These are phyloP conservation scores for Lobophora halterata DNA, from an alignment of 2,888 invertebrate genomes.

Conservation along the genomic window DNA sequence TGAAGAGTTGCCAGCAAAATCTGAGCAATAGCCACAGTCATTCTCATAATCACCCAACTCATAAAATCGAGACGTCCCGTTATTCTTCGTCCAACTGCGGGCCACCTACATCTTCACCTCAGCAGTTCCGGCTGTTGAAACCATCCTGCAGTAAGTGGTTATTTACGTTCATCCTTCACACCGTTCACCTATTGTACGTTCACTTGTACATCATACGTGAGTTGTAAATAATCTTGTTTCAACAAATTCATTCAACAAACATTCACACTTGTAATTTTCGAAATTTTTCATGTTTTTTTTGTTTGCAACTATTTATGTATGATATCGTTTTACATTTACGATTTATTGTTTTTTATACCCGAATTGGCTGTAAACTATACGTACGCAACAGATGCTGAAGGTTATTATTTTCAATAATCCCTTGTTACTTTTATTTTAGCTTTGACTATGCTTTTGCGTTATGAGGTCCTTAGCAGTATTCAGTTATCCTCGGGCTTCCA, in stretches of 20 bases:
- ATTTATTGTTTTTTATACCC: conserved; percentile 30
- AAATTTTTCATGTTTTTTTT: conserved; percentile 8
- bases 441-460: conserved; percentile 16
- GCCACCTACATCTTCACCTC: conserved; percentile 53
- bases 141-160: conserved; percentile 64
- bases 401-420: conserved; percentile 7
- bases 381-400: conserved; percentile 24
- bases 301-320: conserved; percentile 25
- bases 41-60: not conserved
- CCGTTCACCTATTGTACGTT: too few species aligned
- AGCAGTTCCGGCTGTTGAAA: conserved; percentile 59
- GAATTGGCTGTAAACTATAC: conserved; percentile 30
- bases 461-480: conserved; percentile 60
- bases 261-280: not conserved
- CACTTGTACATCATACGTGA: too few species aligned
- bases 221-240: too few species aligned
- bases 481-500: conserved; percentile 77
- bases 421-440: conserved; percentile 9
- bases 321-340: conserved; percentile 30
- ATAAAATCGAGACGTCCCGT: conserved; percentile 39
- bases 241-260: too few species aligned
- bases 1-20: conserved; percentile 6
- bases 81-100: conserved; percentile 60
- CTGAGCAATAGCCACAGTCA: conserved; percentile 8
- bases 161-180: not conserved